Evolutionary conservation across 2,113 vertebrate species (phyloP).

Genomic region (Lanius ludovicianus): DNA sequence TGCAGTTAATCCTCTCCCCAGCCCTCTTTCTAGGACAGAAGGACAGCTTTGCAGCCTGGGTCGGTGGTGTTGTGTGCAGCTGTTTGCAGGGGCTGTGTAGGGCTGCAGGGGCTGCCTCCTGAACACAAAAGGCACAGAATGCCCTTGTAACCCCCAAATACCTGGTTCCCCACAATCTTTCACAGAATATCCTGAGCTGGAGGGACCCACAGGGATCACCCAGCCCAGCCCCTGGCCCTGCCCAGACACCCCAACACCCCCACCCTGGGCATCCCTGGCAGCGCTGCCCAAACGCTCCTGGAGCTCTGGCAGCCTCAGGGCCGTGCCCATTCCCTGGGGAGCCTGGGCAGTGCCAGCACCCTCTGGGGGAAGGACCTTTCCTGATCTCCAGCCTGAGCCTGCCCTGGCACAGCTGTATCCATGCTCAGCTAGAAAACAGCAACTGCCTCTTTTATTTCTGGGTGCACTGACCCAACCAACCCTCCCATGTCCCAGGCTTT

Average conservation of each 20-base stretch:
- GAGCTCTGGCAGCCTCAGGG: background rate
- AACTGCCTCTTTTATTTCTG: background rate
- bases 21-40: background rate
- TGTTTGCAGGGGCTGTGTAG: background rate
- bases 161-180: background rate
- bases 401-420: background rate
- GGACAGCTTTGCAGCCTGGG: rapidly evolving
- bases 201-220: background rate
- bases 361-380: background rate
- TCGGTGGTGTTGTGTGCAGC: rapidly evolving
- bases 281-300: background rate
- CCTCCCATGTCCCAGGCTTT: background rate
- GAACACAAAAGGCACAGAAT: background rate
- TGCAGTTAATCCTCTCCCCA: background rate
- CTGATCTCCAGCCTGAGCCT: background rate
- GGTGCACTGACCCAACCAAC: background rate
- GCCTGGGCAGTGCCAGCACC: background rate
- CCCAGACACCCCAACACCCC: background rate
- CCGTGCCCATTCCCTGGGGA: background rate
- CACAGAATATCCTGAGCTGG: background rate
- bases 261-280: background rate
- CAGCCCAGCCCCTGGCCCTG: background rate
- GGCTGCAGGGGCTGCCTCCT: background rate
- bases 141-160: background rate
- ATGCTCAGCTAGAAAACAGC: background rate